A percentile compares a stretch with the other conserved stretches of the same genome.
phyloP scores from a whole-genome alignment of 1,140 invertebrate species.

The Hyles euphorbiae region DNA sequence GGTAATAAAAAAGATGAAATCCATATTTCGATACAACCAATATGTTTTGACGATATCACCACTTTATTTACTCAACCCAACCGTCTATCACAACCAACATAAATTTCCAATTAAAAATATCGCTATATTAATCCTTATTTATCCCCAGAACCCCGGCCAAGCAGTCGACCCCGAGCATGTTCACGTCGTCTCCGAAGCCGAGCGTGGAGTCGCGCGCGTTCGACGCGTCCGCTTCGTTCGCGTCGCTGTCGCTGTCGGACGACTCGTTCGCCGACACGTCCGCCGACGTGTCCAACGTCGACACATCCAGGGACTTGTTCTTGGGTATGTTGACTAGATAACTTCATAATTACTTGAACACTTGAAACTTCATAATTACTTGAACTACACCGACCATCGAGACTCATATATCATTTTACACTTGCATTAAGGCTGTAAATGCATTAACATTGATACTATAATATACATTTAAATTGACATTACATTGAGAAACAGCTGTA shows the following conservation, averaged over 20 bases:
- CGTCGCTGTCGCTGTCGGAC: conserved; percentile 59
- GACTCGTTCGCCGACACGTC: conserved; percentile 59
- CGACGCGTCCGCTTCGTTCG: conserved; percentile 51
- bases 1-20: no score
- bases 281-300: conserved; percentile 44
- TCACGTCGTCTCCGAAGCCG: conserved; percentile 64
- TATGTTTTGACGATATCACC: no score
- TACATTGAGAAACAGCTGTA: no score
- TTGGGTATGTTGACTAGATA: conserved; percentile 33
- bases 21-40: no score
- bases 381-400: no score
- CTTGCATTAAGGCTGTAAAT: no score
- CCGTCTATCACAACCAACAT: no score
- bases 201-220: conserved; percentile 43
- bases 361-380: no score
- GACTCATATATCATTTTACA: no score
- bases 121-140: not conserved
- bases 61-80: no score
- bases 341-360: not conserved
- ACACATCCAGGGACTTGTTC: conserved; percentile 48
- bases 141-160: conserved; percentile 49
- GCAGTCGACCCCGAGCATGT: conserved; percentile 55
- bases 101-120: not conserved
- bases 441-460: no score
- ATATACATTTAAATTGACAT: no score